Percentiles rank a stretch among this genome's conserved stretches.
phyloP scores from a whole-genome alignment of 2,888 invertebrate species.

The Sylvicola fuscatus region DNA sequence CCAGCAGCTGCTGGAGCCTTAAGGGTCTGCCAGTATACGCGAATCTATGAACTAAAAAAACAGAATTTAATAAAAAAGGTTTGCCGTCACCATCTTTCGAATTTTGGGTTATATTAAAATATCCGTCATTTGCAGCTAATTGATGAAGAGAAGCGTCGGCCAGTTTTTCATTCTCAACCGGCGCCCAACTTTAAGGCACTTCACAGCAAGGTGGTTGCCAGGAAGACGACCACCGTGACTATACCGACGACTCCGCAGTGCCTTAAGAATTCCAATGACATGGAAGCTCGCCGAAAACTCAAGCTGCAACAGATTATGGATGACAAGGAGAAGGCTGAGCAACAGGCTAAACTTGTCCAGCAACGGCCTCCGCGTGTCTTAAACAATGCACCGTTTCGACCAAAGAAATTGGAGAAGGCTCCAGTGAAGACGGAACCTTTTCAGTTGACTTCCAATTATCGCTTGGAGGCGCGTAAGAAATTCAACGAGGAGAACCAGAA shows the following conservation, averaged over 20 bases:
- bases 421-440: not conserved
- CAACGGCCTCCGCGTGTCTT: not conserved
- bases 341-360: not conserved
- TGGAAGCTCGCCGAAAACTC: not conserved
- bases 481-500: not conserved
- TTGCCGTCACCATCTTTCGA: no score
- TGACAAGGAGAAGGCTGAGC: not conserved
- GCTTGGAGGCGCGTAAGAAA: not conserved
- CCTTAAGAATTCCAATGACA: no score
- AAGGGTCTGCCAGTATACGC: no score
- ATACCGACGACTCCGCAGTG: not conserved
- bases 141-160: not conserved
- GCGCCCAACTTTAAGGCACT: not conserved
- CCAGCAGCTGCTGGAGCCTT: no score
- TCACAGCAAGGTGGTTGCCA: not conserved
- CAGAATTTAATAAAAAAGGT: no score
- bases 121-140: not conserved
- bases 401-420: not conserved
- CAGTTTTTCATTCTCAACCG: not conserved
- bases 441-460: not conserved
- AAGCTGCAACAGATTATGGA: not conserved
- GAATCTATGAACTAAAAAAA: no score
- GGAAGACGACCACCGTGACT: not conserved
- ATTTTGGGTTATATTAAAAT: no score
- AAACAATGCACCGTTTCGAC: not conserved